Base-by-base conservation (phyloP, 2,888 invertebrate genomes). In the Drosophila trichaetosa region DNA sequence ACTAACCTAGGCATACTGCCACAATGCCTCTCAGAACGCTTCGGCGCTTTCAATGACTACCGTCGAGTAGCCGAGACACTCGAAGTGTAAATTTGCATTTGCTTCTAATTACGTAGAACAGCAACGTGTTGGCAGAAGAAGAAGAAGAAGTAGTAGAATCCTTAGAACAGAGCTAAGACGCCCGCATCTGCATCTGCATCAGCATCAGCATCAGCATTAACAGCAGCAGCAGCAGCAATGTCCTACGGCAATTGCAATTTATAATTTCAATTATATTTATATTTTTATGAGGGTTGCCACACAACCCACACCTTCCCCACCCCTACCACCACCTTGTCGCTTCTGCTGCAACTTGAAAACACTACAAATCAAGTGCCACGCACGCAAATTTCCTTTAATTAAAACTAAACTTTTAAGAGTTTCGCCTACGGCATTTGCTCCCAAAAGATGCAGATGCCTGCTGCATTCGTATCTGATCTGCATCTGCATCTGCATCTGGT, bases 331-430 rank as follows among this genome's bases (percentile, higher is more conserved):
- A 1, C 1, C 6, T 42, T 38, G 8, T 4, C 11, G 42, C 16
- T 8, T 24, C 16, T 46, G 46, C 24, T 46, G 46, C 46, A n/a
- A 81, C 73, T 69, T 78, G 85, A 61, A 79, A 83, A 76, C 82
- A 87, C 86, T 83, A 86, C 84, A 87, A 88, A 88, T 87, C 88
- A 87, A 87, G 88, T 83, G 82, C 77, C 83, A 86, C 73, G 86
- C 86, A 87, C 81, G 83, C 73, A 87, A 87, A 87, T 88, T 88
- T 88, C 82, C 83, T 80, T 85, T 88, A 87, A 87, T 87, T 87
- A 87, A 87, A 87, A 88, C 82, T 80, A 82, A 87, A 87, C 86
- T 87, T 88, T 82, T 82, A 79, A 88, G 86, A 79, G 83, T 73
- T 82, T 78, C 54, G 65, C 53, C 63, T 53, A 57, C 46, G 66